Evolutionary conservation across 2,113 vertebrate species (phyloP).

Genomic region (Megaceryle torquata): DNA sequence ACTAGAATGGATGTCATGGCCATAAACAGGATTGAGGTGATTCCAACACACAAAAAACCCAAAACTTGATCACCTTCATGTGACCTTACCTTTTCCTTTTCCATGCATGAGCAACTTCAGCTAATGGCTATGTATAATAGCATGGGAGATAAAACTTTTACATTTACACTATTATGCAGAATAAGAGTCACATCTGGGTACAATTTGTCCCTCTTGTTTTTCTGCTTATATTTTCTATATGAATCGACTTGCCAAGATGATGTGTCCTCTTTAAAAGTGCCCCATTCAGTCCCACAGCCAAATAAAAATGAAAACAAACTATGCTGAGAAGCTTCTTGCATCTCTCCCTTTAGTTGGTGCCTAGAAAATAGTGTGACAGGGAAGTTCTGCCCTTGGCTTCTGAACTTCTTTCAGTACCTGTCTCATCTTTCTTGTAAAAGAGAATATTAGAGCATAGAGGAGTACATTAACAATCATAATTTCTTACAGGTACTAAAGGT

Average conservation of each 20-base stretch:
- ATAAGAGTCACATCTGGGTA: conserved; percentile 30
- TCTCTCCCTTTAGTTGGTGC: not conserved
- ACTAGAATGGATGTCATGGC: not conserved
- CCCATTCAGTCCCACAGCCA: conserved; percentile 7
- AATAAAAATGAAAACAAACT: conserved; percentile 40
- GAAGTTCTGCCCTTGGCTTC: conserved; percentile 8
- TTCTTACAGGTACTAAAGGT: not conserved
- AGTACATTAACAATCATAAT: conserved; percentile 14
- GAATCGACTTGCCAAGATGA: conserved; percentile 9
- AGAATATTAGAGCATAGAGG: not conserved
- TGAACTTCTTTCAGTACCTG: not conserved
- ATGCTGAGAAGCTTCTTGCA: not conserved
- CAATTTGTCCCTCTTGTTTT: conserved; percentile 44
- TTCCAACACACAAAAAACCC: not conserved
- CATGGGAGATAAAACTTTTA: conserved; percentile 24
- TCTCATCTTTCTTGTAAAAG: not conserved
- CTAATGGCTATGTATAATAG: not conserved
- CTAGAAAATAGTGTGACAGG: not conserved
- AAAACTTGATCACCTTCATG: not conserved
- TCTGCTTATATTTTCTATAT: conserved; percentile 31
- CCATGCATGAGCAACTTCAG: not conserved
- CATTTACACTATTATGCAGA: conserved; percentile 31
- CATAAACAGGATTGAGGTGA: not conserved
- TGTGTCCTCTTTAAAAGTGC: conserved; percentile 25
- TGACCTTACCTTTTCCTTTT: not conserved